Percentiles rank a stretch among this genome's conserved stretches.
phyloP scores from a whole-genome alignment of 2,113 vertebrate genomes.

The Macrotis lagotis region DNA sequence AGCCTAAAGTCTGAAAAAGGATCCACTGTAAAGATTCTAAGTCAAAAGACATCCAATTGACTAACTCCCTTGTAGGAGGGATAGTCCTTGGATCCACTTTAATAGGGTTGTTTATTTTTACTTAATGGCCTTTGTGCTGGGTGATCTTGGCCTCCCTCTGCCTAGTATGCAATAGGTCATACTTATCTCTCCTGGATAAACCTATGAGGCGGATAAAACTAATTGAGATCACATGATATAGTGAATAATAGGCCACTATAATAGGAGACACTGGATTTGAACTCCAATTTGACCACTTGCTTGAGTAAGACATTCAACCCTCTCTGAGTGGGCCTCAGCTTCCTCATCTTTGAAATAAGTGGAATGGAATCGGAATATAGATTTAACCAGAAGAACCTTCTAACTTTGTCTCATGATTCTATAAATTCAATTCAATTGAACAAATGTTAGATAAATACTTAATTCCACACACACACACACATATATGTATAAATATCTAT shows the following conservation, averaged over 20 bases:
- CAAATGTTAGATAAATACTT: background rate
- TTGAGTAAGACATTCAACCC: background rate
- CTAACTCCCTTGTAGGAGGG: background rate
- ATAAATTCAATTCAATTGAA: background rate
- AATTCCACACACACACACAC: background rate
- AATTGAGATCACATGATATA: background rate
- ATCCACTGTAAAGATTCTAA: conserved; percentile 5
- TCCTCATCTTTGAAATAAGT: background rate
- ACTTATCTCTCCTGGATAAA: background rate
- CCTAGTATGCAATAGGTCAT: background rate
- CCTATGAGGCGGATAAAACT: background rate
- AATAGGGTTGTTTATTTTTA: background rate
- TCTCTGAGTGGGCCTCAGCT: background rate
- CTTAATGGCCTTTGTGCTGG: background rate
- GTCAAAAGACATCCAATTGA: background rate
- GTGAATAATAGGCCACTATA: background rate
- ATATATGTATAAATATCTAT: background rate
- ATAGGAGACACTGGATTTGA: background rate
- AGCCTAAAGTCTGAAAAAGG: background rate
- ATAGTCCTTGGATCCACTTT: background rate
- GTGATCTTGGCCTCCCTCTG: background rate
- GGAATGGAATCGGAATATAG: background rate
- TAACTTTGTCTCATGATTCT: background rate
- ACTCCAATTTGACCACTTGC: background rate
- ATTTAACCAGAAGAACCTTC: background rate